Conservation (phyloP, 2,797 vertebrate species). For the Pseudotriccus pelzelni region DNA sequence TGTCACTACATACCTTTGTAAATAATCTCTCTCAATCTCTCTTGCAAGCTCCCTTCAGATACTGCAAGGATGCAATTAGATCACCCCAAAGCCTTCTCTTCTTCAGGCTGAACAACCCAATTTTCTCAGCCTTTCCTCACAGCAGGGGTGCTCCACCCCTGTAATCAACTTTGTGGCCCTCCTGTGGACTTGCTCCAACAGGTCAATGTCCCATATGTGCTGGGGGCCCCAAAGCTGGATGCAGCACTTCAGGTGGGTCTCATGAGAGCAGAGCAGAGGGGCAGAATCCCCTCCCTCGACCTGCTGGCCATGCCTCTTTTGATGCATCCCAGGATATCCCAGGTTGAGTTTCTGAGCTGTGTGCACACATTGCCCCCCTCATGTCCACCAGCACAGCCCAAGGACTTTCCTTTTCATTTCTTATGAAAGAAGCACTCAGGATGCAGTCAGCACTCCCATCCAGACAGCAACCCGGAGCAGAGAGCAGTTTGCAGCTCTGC, state of each 20-base stretch:
- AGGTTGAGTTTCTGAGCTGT: neutral
- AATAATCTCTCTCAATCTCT: neutral
- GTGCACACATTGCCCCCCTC: accelerated
- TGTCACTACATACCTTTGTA: neutral
- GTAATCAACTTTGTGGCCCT: neutral
- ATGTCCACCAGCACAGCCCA: accelerated
- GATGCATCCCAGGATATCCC: neutral
- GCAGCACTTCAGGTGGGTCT: neutral
- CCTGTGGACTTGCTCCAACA: neutral
- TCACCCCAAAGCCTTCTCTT: neutral
- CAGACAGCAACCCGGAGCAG: accelerated
- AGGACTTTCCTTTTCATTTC: neutral
- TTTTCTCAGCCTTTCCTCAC: neutral
- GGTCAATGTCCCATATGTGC: accelerated
- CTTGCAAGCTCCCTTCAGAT: neutral
- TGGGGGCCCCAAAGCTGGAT: neutral
- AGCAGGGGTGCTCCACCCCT: neutral
- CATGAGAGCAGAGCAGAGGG: neutral
- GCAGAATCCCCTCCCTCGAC: accelerated
- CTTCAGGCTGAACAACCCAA: neutral
- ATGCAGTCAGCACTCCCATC: no score
- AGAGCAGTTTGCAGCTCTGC: neutral
- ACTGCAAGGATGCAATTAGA: neutral
- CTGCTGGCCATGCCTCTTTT: neutral
- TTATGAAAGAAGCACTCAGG: neutral